phyloP scores from a whole-genome alignment of 2,888 invertebrate species.

The Phania funesta region DNA sequence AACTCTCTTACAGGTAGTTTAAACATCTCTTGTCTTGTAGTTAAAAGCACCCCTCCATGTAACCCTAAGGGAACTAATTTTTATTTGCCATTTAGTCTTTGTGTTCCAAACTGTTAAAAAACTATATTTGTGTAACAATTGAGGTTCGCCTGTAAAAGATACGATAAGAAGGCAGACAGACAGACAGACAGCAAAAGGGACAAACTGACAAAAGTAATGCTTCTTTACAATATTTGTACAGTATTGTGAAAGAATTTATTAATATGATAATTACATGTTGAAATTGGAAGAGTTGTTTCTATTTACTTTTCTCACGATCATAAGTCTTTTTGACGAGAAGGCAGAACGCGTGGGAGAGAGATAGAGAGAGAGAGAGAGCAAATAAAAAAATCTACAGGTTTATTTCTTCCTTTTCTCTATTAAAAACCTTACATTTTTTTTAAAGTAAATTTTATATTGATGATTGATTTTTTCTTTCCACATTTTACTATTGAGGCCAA shows the following conservation, averaged over 20 bases:
- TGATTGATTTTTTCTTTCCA: slow-evolving; percentile 18
- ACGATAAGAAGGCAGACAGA: background rate
- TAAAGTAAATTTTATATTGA: background rate
- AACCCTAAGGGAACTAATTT: slow-evolving; percentile 28
- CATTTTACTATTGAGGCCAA: slow-evolving; percentile 1
- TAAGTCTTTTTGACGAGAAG: slow-evolving; percentile 9
- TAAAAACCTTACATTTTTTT: too few relatives aligned
- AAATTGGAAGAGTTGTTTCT: slow-evolving; percentile 9
- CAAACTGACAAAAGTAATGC: too few relatives aligned
- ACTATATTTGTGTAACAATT: too few relatives aligned
- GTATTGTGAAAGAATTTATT: background rate
- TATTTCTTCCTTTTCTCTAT: too few relatives aligned
- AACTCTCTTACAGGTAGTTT: slow-evolving; percentile 1
- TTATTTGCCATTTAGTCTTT: slow-evolving; percentile 13
- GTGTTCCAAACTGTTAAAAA: too few relatives aligned
- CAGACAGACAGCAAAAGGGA: background rate
- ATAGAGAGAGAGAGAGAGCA: too few relatives aligned
- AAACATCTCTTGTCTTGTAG: too few relatives aligned
- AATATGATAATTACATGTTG: too few relatives aligned
- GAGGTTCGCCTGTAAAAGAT: slow-evolving; percentile 20
- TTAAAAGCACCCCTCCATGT: background rate
- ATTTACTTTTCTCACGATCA: slow-evolving; percentile 56
- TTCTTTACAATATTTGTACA: too few relatives aligned
- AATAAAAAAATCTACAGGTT: too few relatives aligned
- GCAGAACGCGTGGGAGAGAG: too few relatives aligned